A percentile compares a stretch with the other conserved stretches of the same genome.
Conservation (phyloP, 2,113 vertebrate genomes). For the Zapus hudsonius region DNA sequence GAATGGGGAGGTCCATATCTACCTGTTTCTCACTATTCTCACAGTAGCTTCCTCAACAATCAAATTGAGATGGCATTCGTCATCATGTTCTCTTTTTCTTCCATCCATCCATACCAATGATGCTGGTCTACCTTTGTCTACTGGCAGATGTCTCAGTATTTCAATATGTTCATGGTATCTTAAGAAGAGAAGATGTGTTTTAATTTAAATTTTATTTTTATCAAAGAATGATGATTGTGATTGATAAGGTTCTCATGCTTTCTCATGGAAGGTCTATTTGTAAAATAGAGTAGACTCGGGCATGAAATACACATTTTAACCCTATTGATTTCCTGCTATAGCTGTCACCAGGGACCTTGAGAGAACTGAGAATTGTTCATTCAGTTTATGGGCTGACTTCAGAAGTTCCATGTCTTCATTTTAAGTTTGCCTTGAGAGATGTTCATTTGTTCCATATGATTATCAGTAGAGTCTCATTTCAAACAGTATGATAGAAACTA, state of each 20-base stretch:
- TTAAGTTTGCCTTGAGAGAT: neutral
- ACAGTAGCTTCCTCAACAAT: neutral
- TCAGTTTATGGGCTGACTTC: constrained; percentile 11
- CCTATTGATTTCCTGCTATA: neutral
- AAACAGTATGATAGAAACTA: neutral
- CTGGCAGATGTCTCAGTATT: neutral
- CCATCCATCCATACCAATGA: neutral
- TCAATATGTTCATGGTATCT: neutral
- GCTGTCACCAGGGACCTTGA: neutral
- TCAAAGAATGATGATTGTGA: neutral
- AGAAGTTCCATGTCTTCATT: neutral
- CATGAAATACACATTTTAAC: neutral
- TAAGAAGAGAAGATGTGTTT: neutral
- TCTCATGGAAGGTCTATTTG: neutral
- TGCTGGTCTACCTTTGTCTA: neutral
- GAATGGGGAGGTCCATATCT: neutral
- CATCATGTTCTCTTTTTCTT: neutral
- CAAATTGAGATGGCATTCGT: neutral
- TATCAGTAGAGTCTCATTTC: neutral
- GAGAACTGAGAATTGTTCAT: neutral
- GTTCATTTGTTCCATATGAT: neutral
- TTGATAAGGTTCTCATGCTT: neutral
- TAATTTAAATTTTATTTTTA: neutral
- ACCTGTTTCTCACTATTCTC: neutral
- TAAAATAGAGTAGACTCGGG: neutral